Conservation (phyloP, 2,113 vertebrate species). For the Heliornis fulica region DNA sequence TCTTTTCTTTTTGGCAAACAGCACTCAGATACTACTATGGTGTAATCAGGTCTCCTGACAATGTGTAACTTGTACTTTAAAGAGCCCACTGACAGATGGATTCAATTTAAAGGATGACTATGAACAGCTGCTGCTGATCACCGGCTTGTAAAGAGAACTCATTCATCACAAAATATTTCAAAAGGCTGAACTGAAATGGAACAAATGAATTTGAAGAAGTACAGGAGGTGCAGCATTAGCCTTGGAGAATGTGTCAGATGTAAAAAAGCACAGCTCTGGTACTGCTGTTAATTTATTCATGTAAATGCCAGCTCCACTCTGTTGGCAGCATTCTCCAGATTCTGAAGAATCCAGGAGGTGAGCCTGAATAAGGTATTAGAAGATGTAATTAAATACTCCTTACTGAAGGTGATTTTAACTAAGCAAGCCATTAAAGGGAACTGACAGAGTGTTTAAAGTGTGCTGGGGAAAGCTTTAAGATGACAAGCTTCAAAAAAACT, state of each 20-base stretch:
- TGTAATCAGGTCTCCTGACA: not conserved
- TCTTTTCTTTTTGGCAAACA: not conserved
- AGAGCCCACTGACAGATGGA: conserved; percentile 21
- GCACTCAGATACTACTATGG: not conserved
- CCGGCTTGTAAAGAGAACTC: not conserved
- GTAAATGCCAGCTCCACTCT: not conserved
- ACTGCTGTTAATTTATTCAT: conserved; percentile 11
- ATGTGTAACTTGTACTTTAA: not conserved
- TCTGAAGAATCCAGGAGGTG: not conserved
- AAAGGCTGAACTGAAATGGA: conserved; percentile 22
- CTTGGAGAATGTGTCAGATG: not conserved
- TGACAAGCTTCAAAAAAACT: not conserved
- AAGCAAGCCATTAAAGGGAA: not conserved
- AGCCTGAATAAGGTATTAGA: not conserved
- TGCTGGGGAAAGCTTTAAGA: not conserved
- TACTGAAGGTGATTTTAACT: not conserved
- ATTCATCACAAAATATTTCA: conserved; percentile 47
- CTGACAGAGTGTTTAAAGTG: not conserved
- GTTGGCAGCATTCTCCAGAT: not conserved
- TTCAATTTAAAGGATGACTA: conserved; percentile 22
- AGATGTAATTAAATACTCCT: not conserved
- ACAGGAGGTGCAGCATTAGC: not conserved
- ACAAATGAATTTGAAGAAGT: conserved; percentile 26
- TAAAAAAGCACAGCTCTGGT: not conserved
- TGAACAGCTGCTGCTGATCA: conserved; percentile 55